phyloP scores from a whole-genome alignment of 2,888 invertebrate species.

The Eupithecia tripunctaria region DNA sequence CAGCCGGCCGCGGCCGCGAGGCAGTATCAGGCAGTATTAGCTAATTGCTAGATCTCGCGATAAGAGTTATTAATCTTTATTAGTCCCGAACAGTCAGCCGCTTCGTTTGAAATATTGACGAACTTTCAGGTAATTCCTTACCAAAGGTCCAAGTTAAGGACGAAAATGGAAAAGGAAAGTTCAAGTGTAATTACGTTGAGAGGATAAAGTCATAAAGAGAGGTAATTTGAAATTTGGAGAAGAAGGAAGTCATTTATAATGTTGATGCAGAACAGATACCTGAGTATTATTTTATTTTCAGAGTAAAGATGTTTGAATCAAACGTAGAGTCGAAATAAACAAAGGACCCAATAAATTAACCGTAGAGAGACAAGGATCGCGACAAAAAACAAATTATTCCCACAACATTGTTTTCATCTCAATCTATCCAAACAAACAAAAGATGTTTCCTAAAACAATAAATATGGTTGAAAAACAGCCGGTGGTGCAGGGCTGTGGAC shows the following conservation, averaged over 20 bases:
- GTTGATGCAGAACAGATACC: neutral
- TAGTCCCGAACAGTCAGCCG: constrained; percentile 39
- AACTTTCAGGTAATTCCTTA: constrained; percentile 44
- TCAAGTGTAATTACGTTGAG: constrained; percentile 35
- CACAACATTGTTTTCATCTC: constrained; percentile 36
- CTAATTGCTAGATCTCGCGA: constrained; percentile 63
- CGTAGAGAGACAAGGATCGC: constrained; percentile 6
- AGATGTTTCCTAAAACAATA: constrained; percentile 49
- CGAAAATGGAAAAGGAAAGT: constrained; percentile 36
- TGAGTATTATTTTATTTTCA: too few species aligned
- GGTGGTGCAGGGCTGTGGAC: constrained; percentile 52
- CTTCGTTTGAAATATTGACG: constrained; percentile 40
- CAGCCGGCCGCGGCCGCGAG: constrained; percentile 10
- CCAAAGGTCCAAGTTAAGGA: constrained; percentile 28
- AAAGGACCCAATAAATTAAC: constrained; percentile 25
- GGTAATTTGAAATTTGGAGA: constrained; percentile 18
- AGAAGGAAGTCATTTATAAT: constrained; percentile 7
- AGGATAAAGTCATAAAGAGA: constrained; percentile 28
- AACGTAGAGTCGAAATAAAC: neutral
- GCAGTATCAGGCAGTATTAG: constrained; percentile 55
- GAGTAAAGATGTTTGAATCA: neutral
- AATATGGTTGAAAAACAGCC: constrained; percentile 32
- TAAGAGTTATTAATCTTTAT: constrained; percentile 62
- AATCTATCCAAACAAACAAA: constrained; percentile 40
- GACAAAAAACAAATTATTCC: constrained; percentile 36